These are phyloP conservation scores for Pangasius krempfi DNA, from an alignment of 2,797 vertebrate species.

Conservation along the genomic window DNA sequence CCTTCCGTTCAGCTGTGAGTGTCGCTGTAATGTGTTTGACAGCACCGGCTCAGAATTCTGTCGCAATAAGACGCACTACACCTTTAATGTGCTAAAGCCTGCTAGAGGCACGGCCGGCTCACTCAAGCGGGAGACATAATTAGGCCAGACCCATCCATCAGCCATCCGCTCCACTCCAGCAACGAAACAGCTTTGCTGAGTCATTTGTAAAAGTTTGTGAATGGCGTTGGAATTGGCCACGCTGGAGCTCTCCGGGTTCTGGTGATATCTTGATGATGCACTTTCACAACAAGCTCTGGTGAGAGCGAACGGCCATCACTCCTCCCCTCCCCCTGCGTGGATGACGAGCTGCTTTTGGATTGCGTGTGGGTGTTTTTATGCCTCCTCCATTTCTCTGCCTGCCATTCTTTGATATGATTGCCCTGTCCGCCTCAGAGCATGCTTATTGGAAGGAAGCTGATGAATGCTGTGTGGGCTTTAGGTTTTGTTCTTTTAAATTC, in stretches of 20 bases:
- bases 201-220: slow-evolving; percentile 35
- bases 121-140: slow-evolving; percentile 11
- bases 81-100: slow-evolving; percentile 19
- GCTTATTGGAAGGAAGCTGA: slow-evolving; percentile 32
- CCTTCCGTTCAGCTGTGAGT: background rate
- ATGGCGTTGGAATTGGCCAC: slow-evolving; percentile 14
- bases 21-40: background rate
- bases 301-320: background rate
- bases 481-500: slow-evolving; percentile 52
- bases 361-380: slow-evolving; percentile 60
- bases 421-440: slow-evolving; percentile 39
- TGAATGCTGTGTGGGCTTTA: slow-evolving; percentile 44
- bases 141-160: slow-evolving; percentile 32
- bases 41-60: slow-evolving; percentile 57
- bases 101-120: slow-evolving; percentile 13
- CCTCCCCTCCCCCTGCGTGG: slow-evolving; percentile 44
- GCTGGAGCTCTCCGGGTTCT: background rate
- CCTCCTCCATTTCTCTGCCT: slow-evolving; percentile 52
- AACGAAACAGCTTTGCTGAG: slow-evolving; percentile 9
- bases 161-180: background rate
- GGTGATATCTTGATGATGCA: slow-evolving; percentile 5
- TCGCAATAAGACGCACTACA: slow-evolving; percentile 63
- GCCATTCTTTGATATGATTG: slow-evolving; percentile 53
- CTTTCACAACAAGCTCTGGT: slow-evolving; percentile 30
- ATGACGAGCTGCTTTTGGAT: slow-evolving; percentile 61